phyloP scores from a whole-genome alignment of 2,113 vertebrate genomes.

The Phocoena phocoena region DNA sequence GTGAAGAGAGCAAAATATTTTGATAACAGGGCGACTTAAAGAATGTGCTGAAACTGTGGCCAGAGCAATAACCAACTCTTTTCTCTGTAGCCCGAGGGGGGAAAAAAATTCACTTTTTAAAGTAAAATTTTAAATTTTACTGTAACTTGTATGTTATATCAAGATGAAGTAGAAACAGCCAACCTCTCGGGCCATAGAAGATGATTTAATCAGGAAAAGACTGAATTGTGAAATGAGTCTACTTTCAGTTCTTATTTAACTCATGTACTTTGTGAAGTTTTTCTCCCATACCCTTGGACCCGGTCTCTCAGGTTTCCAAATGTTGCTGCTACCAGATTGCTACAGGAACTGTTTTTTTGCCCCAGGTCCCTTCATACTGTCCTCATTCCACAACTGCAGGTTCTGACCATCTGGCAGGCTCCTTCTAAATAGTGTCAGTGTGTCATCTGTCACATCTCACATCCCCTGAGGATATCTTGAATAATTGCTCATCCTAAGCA shows the following conservation, averaged over 20 bases:
- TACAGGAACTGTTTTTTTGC: slow-evolving; percentile 25
- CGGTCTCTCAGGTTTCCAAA: not conserved
- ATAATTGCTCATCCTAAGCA: slow-evolving; percentile 63
- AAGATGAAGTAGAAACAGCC: not conserved
- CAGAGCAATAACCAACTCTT: not conserved
- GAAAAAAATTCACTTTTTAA: not conserved
- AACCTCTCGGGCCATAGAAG: not conserved
- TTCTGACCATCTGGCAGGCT: slow-evolving; percentile 59
- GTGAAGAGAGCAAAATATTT: not conserved
- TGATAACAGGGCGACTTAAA: not conserved
- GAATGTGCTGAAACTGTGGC: not conserved
- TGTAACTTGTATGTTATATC: not conserved
- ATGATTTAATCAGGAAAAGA: not conserved
- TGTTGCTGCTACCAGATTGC: slow-evolving; percentile 36
- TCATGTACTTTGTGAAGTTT: not conserved
- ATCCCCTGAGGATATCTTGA: slow-evolving; percentile 31
- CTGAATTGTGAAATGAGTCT: not conserved
- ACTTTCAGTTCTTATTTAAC: not conserved
- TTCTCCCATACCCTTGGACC: not conserved
- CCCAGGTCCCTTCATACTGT: slow-evolving; percentile 33
- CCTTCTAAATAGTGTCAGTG: slow-evolving; percentile 13
- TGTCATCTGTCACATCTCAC: not conserved
- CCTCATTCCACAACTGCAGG: slow-evolving; percentile 31
- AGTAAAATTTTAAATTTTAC: not conserved
- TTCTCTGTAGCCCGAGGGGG: too few species aligned